These are phyloP conservation scores for Raja brachyura DNA, from an alignment of 2,113 vertebrate species.

Conservation along the genomic window DNA sequence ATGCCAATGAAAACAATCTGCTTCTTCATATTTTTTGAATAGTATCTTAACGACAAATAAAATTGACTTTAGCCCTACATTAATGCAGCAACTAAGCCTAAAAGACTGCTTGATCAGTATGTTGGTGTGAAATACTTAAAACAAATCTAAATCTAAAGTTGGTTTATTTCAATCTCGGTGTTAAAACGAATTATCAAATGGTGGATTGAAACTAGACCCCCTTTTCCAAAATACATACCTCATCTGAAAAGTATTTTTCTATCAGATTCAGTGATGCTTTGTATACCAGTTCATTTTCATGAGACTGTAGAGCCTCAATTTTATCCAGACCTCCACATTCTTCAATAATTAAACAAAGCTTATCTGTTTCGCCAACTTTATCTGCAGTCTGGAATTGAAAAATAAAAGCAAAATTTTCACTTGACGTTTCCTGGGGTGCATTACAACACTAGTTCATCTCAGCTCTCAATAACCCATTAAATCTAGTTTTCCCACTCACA, in stretches of 20 bases:
- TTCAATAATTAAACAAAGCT: slow-evolving; percentile 87
- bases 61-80: neutral
- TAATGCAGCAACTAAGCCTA: neutral
- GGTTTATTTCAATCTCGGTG: neutral
- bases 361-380: slow-evolving; percentile 84
- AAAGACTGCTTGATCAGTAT: neutral
- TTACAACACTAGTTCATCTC: no score
- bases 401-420: neutral
- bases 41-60: no score
- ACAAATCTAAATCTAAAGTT: neutral
- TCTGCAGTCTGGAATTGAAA: slow-evolving; percentile 72
- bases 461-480: no score
- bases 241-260: slow-evolving; percentile 80
- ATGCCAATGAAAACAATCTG: no score
- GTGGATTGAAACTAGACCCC: neutral
- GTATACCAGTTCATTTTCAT: slow-evolving; percentile 88
- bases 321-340: slow-evolving; percentile 87
- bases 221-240: slow-evolving; percentile 60
- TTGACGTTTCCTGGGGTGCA: no score
- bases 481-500: no score
- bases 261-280: slow-evolving; percentile 73
- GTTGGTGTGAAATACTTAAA: neutral
- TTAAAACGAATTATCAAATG: neutral
- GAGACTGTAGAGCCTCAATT: slow-evolving; percentile 84
- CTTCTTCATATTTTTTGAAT: no score